Evolutionary conservation across 2,113 vertebrate species (phyloP), one percentile per base, ranked within the genome.

Genomic region (Todiramphus chloris): DNA sequence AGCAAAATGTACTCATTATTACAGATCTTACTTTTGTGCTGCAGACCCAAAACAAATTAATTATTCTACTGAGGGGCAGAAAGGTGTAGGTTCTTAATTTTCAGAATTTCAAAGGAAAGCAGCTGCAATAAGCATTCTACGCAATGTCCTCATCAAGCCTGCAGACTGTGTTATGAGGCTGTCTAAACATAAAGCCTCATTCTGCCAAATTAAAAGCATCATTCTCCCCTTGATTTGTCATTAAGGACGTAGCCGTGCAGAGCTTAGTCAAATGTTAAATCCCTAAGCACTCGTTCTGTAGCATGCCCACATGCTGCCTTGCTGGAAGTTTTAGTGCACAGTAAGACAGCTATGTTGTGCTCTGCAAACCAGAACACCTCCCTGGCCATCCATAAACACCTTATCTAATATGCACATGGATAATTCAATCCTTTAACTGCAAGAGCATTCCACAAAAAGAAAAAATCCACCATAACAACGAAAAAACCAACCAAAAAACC

Each of bases 171-270:
- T 80, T 88, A 69, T 85, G 48, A 83, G 41, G 15, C n/a, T 58
- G 31, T 64, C 80, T 92, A 69, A 93, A 95, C 90, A 89, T 20
- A 87, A 70, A 94, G 33, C n/a, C 69, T 79, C 39, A 44, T 60
- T 87, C 53, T 62, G 58, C 21, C 85, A 83, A 87, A 90, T 63
- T 87, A 66, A 87, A 95, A 90, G 74, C 35, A 89, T n/a, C 50
- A 31, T 23, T 93, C 41, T 88, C 20, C 43, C 41, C 77, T 64
- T 63, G 33, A 56, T 56, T 85, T 76, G 24, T 62, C 53, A 83
- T 79, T 87, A 89, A 91, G 50, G 48, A 66, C 14, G 9, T 16
- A 90, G 68, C 50, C 60, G 50, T 24, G 41, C 31, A 55, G 39
- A 78, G 60, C 30, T 77, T 58, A 67, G 51, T 50, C 62, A 70